Conservation (phyloP, 2,113 vertebrate genomes). For the Stictonetta naevosa region DNA sequence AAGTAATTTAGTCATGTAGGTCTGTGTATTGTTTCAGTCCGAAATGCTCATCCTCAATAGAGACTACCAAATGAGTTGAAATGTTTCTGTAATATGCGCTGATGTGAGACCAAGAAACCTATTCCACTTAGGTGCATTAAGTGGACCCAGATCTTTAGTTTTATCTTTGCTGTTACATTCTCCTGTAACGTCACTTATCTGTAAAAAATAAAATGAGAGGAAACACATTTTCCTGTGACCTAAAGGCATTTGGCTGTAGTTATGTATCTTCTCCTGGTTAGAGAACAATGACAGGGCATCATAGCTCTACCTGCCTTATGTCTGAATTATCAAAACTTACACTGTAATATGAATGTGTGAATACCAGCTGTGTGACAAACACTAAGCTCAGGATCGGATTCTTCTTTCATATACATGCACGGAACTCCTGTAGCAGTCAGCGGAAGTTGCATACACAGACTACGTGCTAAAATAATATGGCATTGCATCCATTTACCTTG, state of each 20-base stretch:
- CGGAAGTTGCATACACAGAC: not conserved
- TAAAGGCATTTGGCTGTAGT: not conserved
- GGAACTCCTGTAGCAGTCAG: not conserved
- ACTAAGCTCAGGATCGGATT: not conserved
- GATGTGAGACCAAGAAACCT: slow-evolving; percentile 22
- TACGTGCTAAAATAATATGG: not conserved
- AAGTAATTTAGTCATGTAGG: slow-evolving; percentile 56
- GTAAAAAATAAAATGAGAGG: not conserved
- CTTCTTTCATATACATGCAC: not conserved
- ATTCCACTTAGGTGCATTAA: slow-evolving; percentile 35
- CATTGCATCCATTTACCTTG: not conserved
- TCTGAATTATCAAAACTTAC: not conserved
- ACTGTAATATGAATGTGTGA: not conserved
- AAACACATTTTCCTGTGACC: not conserved
- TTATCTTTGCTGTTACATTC: slow-evolving; percentile 53
- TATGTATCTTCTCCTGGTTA: not conserved
- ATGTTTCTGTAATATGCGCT: slow-evolving; percentile 17
- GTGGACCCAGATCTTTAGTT: slow-evolving; percentile 25
- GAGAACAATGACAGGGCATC: not conserved
- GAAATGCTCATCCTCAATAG: slow-evolving; percentile 34
- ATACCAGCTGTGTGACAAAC: not conserved
- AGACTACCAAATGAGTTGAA: slow-evolving; percentile 40
- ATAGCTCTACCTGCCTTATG: not conserved
- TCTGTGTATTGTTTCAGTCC: slow-evolving; percentile 45
- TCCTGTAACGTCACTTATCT: slow-evolving; percentile 24